phyloP scores from a whole-genome alignment of 2,113 vertebrate genomes.

The Gambusia affinis region DNA sequence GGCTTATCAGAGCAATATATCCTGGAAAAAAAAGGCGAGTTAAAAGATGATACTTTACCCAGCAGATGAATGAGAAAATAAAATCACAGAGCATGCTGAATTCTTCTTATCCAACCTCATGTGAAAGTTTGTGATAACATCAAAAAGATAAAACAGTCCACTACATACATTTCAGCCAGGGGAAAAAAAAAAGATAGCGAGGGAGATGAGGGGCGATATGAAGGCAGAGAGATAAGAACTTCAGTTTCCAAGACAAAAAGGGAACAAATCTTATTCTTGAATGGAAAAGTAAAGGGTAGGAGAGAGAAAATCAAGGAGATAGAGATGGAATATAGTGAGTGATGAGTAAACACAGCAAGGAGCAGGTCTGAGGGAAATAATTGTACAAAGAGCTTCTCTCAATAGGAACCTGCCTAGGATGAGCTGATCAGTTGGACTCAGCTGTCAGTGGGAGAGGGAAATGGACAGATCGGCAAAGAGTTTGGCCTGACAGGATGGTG shows the following conservation, averaged over 20 bases:
- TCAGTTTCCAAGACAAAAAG: slow-evolving; percentile 51
- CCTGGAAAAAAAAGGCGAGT: slow-evolving; percentile 27
- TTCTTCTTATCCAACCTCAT: slow-evolving; percentile 57
- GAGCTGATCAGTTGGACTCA: slow-evolving; percentile 45
- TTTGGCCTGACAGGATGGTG: not conserved
- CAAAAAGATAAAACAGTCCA: slow-evolving; percentile 58
- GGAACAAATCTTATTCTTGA: slow-evolving; percentile 20
- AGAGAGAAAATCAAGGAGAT: slow-evolving; percentile 19
- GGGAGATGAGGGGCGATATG: slow-evolving; percentile 54
- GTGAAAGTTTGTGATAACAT: slow-evolving; percentile 67
- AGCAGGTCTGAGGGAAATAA: slow-evolving; percentile 20
- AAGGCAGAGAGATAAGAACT: slow-evolving; percentile 64
- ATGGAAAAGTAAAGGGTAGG: slow-evolving; percentile 23
- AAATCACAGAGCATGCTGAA: slow-evolving; percentile 37
- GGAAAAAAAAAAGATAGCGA: slow-evolving; percentile 43
- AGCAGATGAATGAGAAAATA: slow-evolving; percentile 48
- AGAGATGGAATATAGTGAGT: slow-evolving; percentile 30
- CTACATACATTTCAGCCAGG: slow-evolving; percentile 48
- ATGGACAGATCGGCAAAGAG: slow-evolving; percentile 1
- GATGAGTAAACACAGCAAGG: slow-evolving; percentile 31
- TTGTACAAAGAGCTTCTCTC: slow-evolving; percentile 40
- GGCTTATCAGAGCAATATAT: slow-evolving; percentile 66
- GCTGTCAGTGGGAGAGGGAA: slow-evolving; percentile 39
- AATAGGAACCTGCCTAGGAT: slow-evolving; percentile 16
- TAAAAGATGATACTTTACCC: slow-evolving; percentile 19